Evolutionary conservation across 2,797 vertebrate species (phyloP), one percentile per base, ranked within the genome.

Genomic region (Rhynchonycteris naso): DNA sequence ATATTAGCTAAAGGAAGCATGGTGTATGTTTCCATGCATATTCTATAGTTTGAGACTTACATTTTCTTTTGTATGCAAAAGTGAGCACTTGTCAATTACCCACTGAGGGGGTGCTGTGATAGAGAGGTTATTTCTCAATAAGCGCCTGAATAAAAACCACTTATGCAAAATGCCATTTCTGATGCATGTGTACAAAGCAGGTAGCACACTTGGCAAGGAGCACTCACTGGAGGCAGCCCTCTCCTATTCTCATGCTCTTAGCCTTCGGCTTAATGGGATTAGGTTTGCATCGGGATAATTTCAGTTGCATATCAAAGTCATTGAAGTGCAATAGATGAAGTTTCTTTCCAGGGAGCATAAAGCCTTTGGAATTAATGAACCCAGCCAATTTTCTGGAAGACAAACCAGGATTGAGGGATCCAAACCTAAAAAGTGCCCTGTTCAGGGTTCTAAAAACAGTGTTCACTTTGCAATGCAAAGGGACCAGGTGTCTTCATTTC

Each of bases 181-280:
- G 76, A 79, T 7, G 63, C 35, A 22, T 56, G 11, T 76, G 92
- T 61, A 43, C 50, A 47, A 65, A 87, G 90, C 50, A 72, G 30
- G 78, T 19, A 47, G 63, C 22, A 79, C 0, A 47, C 65, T 30
- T 12, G 81, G 50, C 1, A 56, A 5, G 52, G n/a, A 28, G 28
- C 59, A 0, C 0, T 4, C 47, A 0, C 0, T 3, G 3, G 7
- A n/a, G 50, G n/a, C 19, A n/a, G 38, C 12, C 4, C 43, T 66
- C 74, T 24, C n/a, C 47, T n/a, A 3, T 22, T 59, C 66, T 80
- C 72, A 0, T 0, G 54, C 38, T 52, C 47, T 85, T 10, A n/a
- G 66, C 56, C 43, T 50, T 56, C 59, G 16, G 7, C 84, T 43
- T n/a, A 19, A 1, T 19, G 30, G 58, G 28, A 52, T 35, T 5